Base-by-base conservation (phyloP, 2,888 invertebrate genomes). In the Anticlea derivata region DNA sequence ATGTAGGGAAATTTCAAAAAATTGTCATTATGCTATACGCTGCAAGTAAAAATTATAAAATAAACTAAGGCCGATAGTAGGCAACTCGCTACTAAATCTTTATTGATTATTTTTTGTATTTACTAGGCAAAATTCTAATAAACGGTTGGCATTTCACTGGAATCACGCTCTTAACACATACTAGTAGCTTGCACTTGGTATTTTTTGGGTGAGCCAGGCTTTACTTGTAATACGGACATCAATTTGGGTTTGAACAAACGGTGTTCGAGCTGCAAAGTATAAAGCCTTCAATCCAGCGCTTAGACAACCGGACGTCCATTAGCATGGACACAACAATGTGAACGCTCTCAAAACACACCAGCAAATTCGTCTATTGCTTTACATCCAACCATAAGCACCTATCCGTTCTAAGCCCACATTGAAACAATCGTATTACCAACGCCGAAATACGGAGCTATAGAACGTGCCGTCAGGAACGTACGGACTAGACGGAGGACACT, bases 401-500 rank as follows among this genome's bases (percentile, higher is more conserved):
- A 60, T 62, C 61, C 52, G 58, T 62, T 62, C 56, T 56, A 58
- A 61, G 50, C 56, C 53, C 53, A 61, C 61, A 61, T 60, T 58
- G 58, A 62, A 69, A 68, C 65, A 74, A 75, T 74, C 70, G 69
- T 72, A 68, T 71, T 73, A 73, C 60, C 65, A 64, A 64, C 63
- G 59, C 66, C 66, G 65, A 75, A 75, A 76, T 67, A 67, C 69
- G 66, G 70, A 70, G 61, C 63, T 66, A 63, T 65, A 66, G 65
- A 69, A 68, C 65, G 64, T 65, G 64, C 61, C 66, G 63, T 60
- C 66, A 65, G 67, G 66, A 47, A 68, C 68, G 73, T 72, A 70
- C 69, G 62, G 60, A 58, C 71, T 68, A 73, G 81, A 82, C 75
- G 79, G 72, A 80, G 78, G 81, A 81, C 82, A 80, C 83, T 88